Percentiles rank a stretch among this genome's conserved stretches.
Evolutionary conservation across 2,113 vertebrate species (phyloP).

Genomic region (Pedionomus torquatus): DNA sequence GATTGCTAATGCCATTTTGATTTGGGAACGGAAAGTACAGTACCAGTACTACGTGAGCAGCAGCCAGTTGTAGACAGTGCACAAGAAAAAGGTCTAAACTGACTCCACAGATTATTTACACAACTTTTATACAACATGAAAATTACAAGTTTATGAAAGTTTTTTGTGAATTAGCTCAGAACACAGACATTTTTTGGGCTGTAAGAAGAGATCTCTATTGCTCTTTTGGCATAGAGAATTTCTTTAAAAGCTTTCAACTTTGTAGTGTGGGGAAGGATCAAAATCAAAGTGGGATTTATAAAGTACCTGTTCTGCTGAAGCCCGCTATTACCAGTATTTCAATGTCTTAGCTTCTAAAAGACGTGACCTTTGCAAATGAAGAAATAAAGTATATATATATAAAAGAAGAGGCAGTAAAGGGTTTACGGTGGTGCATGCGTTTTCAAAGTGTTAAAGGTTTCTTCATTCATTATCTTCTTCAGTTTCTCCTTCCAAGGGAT

Average conservation of each 20-base stretch:
- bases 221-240: neutral
- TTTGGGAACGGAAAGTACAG: neutral
- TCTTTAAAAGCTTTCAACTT: neutral
- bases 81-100: neutral
- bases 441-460: slow-evolving; percentile 37
- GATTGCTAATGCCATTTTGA: neutral
- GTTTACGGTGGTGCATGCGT: neutral
- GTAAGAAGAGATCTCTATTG: neutral
- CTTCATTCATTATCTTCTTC: slow-evolving; percentile 34
- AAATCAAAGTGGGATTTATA: neutral
- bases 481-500: neutral
- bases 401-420: neutral
- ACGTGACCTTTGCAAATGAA: slow-evolving; percentile 62
- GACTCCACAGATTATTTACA: neutral
- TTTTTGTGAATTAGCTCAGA: neutral
- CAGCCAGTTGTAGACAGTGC: neutral
- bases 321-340: neutral
- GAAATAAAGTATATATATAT: slow-evolving; percentile 13
- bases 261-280: neutral
- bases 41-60: neutral
- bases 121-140: neutral
- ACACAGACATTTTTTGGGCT: neutral
- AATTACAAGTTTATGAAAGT: neutral
- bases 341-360: slow-evolving; percentile 12
- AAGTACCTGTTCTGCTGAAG: neutral